Evolutionary conservation across 2,113 vertebrate species (phyloP).

Genomic region (human (Homo sapiens)): DNA sequence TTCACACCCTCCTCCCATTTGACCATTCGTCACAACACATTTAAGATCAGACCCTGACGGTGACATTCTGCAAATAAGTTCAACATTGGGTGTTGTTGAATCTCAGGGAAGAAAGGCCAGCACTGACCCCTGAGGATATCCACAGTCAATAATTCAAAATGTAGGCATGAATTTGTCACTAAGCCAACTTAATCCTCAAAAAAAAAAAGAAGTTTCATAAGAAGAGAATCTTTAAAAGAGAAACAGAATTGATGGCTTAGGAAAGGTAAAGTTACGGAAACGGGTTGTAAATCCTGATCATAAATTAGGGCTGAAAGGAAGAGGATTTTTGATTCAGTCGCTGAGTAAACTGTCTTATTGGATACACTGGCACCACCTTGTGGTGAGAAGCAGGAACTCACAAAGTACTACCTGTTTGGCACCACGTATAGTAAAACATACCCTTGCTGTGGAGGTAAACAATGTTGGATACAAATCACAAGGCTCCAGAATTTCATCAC

Average conservation of each 20-base stretch:
- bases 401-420: neutral
- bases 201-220: conserved; percentile 42
- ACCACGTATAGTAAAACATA: neutral
- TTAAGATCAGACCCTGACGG: neutral
- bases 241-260: conserved; percentile 63
- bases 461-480: neutral
- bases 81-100: neutral
- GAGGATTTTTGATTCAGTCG: neutral
- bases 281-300: conserved; percentile 66
- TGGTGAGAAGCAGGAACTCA: conserved; percentile 19
- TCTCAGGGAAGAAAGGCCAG: neutral
- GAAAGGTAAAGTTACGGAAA: conserved; percentile 65
- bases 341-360: neutral
- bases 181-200: conserved; percentile 50
- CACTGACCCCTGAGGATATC: conserved; percentile 5
- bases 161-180: conserved; percentile 46
- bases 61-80: neutral
- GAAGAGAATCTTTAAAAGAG: conserved; percentile 56
- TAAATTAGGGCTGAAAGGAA: conserved; percentile 64
- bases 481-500: neutral
- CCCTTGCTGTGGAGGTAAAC: neutral
- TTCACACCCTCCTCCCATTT: neutral
- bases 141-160: conserved; percentile 40
- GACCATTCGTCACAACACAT: neutral
- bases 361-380: conserved; percentile 70